phyloP scores from a whole-genome alignment of 2,888 invertebrate species.

The Drosophila subsilvestris region DNA sequence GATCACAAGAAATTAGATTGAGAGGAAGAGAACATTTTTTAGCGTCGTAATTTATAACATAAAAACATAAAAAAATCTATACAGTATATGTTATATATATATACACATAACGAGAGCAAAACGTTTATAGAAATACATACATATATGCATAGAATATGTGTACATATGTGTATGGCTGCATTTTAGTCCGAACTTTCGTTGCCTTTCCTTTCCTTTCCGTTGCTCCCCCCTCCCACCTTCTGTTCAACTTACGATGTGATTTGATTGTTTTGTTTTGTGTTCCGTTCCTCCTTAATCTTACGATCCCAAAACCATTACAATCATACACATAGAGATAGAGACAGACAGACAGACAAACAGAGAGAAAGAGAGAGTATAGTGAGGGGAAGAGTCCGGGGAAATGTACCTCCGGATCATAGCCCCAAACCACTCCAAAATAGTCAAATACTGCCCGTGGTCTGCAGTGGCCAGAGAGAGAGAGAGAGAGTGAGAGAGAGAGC shows the following conservation, averaged over 20 bases:
- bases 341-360: neutral
- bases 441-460: slow-evolving; percentile 21
- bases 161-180: slow-evolving; percentile 42
- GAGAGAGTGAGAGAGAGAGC: neutral
- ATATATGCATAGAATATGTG: slow-evolving; percentile 5
- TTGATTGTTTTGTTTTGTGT: slow-evolving; percentile 7
- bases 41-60: slow-evolving; percentile 40
- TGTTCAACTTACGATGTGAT: slow-evolving; percentile 25
- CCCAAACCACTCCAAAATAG: slow-evolving; percentile 12
- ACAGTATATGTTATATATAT: slow-evolving; percentile 33
- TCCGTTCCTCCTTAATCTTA: too few relatives aligned
- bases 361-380: slow-evolving; percentile 1
- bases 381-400: slow-evolving; percentile 15
- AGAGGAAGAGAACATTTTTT: slow-evolving; percentile 22
- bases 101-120: slow-evolving; percentile 35
- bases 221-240: slow-evolving; percentile 7
- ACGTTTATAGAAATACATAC: slow-evolving; percentile 38
- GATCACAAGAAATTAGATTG: slow-evolving; percentile 4
- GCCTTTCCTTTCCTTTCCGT: slow-evolving; percentile 12
- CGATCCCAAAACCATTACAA: slow-evolving; percentile 2
- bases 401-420: slow-evolving; percentile 23
- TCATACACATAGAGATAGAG: slow-evolving; percentile 8
- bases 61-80: slow-evolving; percentile 28
- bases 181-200: slow-evolving; percentile 38
- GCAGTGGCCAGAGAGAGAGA: neutral